Evolutionary conservation across 1,140 invertebrate genomes (phyloP).

Genomic region (Schmidtea mediterranea): DNA sequence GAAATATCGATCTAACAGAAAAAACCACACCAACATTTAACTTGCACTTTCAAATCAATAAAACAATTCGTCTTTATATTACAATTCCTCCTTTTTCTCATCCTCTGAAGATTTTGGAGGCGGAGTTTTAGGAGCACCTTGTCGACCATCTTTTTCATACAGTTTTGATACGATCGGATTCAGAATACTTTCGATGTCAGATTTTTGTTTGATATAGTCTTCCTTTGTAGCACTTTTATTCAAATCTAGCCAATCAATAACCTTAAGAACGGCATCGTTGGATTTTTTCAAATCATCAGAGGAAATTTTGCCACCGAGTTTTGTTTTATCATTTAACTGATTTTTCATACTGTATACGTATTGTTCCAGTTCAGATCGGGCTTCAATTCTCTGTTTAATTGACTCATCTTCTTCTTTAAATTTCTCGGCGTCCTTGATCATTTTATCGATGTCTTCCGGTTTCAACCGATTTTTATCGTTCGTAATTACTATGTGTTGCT

Average conservation of each 20-base stretch:
- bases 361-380: conserved; percentile 58
- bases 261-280: neutral
- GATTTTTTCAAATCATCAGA: conserved; percentile 48
- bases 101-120: too few relatives aligned
- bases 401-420: conserved; percentile 92
- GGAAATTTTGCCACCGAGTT: conserved; percentile 64
- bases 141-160: conserved; percentile 13
- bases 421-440: conserved; percentile 93
- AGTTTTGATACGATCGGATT: conserved; percentile 44
- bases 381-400: conserved; percentile 68
- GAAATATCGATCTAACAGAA: too few relatives aligned
- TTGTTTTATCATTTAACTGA: conserved; percentile 84
- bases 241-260: conserved; percentile 83
- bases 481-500: conserved; percentile 92
- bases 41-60: too few relatives aligned
- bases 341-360: conserved; percentile 94
- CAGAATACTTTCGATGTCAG: conserved; percentile 48
- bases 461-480: conserved; percentile 86
- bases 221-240: conserved; percentile 74
- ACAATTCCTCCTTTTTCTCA: too few relatives aligned
- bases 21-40: too few relatives aligned
- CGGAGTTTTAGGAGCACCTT: too few relatives aligned
- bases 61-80: too few relatives aligned
- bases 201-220: conserved; percentile 69
- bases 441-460: conserved; percentile 85